Conservation (phyloP, 2,113 vertebrate genomes). For the Brachyistius frenatus region DNA sequence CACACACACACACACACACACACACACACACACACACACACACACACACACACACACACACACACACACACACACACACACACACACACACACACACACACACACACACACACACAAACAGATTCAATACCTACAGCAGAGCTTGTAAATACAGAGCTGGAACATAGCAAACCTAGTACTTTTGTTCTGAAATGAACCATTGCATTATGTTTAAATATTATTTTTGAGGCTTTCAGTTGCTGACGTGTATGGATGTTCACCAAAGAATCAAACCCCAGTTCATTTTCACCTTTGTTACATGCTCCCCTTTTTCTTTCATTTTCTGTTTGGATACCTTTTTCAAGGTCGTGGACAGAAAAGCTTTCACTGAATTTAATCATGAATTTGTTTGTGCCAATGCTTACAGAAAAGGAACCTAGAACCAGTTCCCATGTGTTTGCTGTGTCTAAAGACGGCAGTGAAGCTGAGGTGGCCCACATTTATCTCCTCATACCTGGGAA, state of each 20-base stretch:
- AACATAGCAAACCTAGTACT: neutral
- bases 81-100: neutral
- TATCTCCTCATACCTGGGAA: too few relatives aligned
- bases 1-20: neutral
- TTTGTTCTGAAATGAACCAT: neutral
- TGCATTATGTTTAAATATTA: neutral
- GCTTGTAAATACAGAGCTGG: neutral
- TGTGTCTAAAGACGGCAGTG: conserved; percentile 8
- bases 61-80: neutral
- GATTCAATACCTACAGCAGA: neutral
- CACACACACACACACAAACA: neutral
- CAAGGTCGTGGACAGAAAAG: neutral
- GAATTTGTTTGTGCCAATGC: neutral
- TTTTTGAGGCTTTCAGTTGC: neutral
- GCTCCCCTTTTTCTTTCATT: neutral
- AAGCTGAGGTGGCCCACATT: neutral
- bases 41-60: neutral
- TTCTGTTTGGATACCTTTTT: neutral
- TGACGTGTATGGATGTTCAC: neutral
- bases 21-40: neutral
- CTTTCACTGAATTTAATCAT: neutral
- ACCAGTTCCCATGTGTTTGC: too few relatives aligned
- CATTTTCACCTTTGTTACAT: neutral
- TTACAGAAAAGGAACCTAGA: too few relatives aligned
- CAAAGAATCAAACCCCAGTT: neutral